phyloP scores from a whole-genome alignment of 2,888 invertebrate species.

The Sarcophaga variegata region DNA sequence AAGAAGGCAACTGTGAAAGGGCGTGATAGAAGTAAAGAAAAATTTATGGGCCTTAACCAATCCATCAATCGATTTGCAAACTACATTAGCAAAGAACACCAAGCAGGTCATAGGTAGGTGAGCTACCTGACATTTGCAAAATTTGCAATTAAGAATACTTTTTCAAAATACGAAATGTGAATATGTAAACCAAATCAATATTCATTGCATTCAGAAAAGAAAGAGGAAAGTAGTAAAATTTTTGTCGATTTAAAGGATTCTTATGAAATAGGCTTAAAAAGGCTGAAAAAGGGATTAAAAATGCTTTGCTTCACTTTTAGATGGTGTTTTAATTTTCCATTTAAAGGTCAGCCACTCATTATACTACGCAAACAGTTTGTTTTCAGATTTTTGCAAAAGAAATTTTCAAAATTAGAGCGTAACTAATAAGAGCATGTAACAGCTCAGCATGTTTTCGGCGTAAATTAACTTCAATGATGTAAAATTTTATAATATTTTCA shows the following conservation, averaged over 20 bases:
- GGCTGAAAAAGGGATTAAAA: conserved; percentile 48
- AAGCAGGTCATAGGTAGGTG: not conserved
- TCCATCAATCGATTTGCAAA: conserved; percentile 66
- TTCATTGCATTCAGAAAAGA: not conserved
- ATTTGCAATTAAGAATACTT: conserved; percentile 62
- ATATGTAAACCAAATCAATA: not conserved
- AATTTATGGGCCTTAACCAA: conserved; percentile 64
- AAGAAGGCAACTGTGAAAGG: conserved; percentile 74
- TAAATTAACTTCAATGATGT: conserved; percentile 46
- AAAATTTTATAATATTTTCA: conserved; percentile 58
- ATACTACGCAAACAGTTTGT: not conserved
- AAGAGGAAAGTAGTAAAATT: conserved; percentile 27
- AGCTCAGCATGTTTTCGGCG: not conserved
- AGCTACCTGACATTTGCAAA: conserved; percentile 75
- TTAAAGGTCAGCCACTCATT: conserved; percentile 39
- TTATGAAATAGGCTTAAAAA: conserved; percentile 48
- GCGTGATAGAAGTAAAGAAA: conserved; percentile 67
- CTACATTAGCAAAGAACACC: conserved; percentile 60
- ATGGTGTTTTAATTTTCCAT: not conserved
- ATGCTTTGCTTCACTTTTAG: not conserved
- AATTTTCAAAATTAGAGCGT: conserved; percentile 55
- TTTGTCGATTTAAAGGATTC: conserved; percentile 54
- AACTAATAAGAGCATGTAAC: conserved; percentile 44
- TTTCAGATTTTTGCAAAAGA: conserved; percentile 5
- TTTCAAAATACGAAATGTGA: conserved; percentile 16